Conservation (phyloP, 2,113 vertebrate species). For the Grantiella picta region DNA sequence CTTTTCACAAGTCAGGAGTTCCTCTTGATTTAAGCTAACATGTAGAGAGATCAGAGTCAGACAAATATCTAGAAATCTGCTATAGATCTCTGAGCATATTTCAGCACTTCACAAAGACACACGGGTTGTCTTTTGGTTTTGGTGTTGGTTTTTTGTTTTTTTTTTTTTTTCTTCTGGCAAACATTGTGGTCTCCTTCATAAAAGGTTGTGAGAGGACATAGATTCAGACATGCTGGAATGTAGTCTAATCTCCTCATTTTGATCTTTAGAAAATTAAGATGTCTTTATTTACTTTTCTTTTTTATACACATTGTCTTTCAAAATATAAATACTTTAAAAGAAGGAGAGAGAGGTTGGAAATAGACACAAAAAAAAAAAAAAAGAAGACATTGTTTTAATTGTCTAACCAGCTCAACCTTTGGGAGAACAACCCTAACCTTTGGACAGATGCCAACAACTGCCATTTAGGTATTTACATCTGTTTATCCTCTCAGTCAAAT, state of each 20-base stretch:
- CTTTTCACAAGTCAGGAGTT: constrained; percentile 45
- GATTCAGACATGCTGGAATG: constrained; percentile 31
- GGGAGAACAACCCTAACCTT: constrained; percentile 35
- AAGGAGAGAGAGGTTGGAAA: background rate
- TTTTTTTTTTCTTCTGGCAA: constrained; percentile 9
- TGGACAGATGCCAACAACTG: constrained; percentile 70
- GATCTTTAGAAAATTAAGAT: constrained; percentile 37
- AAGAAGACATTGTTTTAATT: constrained; percentile 30
- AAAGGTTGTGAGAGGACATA: constrained; percentile 46
- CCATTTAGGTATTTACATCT: constrained; percentile 75
- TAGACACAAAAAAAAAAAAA: background rate
- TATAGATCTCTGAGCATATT: constrained; percentile 2
- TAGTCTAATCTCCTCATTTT: constrained; percentile 27
- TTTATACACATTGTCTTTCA: constrained; percentile 7
- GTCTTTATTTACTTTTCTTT: constrained; percentile 26
- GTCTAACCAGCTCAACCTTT: constrained; percentile 43
- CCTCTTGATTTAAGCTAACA: constrained; percentile 31
- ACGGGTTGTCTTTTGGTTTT: background rate
- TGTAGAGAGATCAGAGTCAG: constrained; percentile 1
- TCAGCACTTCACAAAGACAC: background rate
- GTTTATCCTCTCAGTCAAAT: constrained; percentile 74
- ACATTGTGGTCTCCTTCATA: constrained; percentile 28
- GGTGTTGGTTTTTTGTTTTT: background rate
- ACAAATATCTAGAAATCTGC: constrained; percentile 16
- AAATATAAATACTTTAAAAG: constrained; percentile 16